Evolutionary conservation across 1,140 invertebrate genomes (phyloP), one percentile per base, ranked within the genome.

Genomic region (Araneus ventricosus): DNA sequence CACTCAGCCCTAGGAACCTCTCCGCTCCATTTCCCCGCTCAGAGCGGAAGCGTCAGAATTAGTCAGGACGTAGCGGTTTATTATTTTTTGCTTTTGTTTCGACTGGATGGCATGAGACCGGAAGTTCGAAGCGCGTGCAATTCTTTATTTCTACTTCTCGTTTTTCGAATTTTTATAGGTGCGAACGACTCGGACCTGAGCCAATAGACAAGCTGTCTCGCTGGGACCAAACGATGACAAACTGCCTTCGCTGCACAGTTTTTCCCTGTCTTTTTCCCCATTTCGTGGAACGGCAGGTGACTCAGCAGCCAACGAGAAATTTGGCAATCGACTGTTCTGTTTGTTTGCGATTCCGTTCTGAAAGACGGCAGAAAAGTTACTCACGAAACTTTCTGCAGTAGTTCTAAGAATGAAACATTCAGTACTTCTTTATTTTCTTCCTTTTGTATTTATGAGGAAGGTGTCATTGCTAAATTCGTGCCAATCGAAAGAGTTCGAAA

Each of bases 31-130:
- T 88, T 88, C 86, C 61, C 86, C 30, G 52, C 34, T 70, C 86
- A 39, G 63, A 88, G 86, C 86, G 86, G 86, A 88, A 88, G 86
- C 52, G 86, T n/a, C 86, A 88, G 86, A 88, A 88, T 88, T 88
- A 88, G 59, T 88, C 86, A 88, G 86, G 86, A 88, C 86, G 86
- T 88, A 88, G 86, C 52, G 86, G 86, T 39, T 88, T 59, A 37
- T 88, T 88, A 63, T 88, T 41, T 75, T 41, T 45, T 45, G 37
- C n/a, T 86, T 86, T 86, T 57, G 45, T 86, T 59, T 34, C 30
- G 30, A 27, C 84, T 86, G 84, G 52, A 88, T 88, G 86, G 41
- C 86, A 88, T 88, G 86, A 88, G 86, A 88, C 30, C 86, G 86
- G 86, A 88, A 88, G 86, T 59, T 67, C 17, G 61, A 70, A 39